Evolutionary conservation across 2,113 vertebrate genomes (phyloP), one percentile per base, ranked within the genome.

Genomic region (Malurus elegans): DNA sequence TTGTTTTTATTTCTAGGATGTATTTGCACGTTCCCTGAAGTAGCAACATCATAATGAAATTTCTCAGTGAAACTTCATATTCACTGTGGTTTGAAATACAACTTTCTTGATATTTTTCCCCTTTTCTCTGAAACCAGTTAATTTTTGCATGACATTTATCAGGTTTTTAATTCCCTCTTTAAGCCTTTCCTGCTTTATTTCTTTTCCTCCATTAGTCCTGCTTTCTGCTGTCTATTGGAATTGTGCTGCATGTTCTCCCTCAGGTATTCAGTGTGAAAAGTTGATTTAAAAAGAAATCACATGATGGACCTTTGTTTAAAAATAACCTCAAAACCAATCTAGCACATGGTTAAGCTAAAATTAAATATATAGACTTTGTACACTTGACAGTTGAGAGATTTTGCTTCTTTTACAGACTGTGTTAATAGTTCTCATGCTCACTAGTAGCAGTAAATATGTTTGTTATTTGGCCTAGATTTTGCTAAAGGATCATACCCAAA

Each of bases 221-320:
- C 96, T 91, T 92, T 97, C 96, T 96, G 88, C 88, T 96, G 69
- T 96, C 94, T 97, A 3, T 94, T 96, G 96, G 94, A 97, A 40
- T 95, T 79, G 94, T 97, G 91, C 97, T 98, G 98, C 98, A 98
- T 98, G 97, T 96, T 97, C 88, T 97, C 60, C 97, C 89, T 97
- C 95, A 98, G 98, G 97, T 98, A 97, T 96, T 93, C 81, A 78
- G 40, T 10, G 20, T 92, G 79, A 95, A 82, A 95, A 78, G 29
- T 56, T 88, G 38, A 60, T 88, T 73, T 75, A 28, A 85, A 96
- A 86, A 87, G 84, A 95, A 93, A 96, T 97, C 97, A 97, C 97
- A 97, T 97, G 94, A 94, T 90, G 66, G 96, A 95, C 93, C 92
- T 97, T 94, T 95, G 51, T 66, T 88, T 70, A 81, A 60, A 73